phyloP scores from a whole-genome alignment of 2,113 vertebrate genomes.

The Gavia stellata region DNA sequence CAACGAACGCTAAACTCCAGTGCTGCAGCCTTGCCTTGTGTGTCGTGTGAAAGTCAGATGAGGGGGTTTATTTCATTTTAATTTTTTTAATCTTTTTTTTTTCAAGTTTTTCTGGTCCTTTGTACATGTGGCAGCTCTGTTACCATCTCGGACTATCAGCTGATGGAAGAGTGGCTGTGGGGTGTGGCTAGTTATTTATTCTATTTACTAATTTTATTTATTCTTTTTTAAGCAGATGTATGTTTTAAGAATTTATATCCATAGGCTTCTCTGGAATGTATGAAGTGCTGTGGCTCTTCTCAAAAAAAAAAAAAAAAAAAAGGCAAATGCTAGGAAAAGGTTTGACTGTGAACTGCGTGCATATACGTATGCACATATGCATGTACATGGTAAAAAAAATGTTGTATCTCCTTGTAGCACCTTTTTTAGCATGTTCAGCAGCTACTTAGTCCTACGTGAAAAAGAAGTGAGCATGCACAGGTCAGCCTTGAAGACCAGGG shows the following conservation, averaged over 20 bases:
- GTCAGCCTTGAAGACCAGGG: background rate
- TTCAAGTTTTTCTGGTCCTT: background rate
- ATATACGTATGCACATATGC: no score
- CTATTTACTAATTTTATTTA: background rate
- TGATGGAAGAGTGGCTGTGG: background rate
- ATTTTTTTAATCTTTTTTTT: background rate
- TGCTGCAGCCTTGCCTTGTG: background rate
- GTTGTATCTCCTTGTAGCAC: background rate
- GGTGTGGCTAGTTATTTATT: background rate
- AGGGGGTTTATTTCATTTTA: fast-evolving
- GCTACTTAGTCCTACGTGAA: background rate
- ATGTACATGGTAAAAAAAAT: background rate
- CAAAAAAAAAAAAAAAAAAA: background rate
- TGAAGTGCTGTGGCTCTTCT: background rate
- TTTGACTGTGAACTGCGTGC: fast-evolving
- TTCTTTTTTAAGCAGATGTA: background rate
- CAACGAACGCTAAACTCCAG: background rate
- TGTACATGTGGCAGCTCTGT: background rate
- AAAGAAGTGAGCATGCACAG: fast-evolving
- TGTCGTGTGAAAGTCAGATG: background rate
- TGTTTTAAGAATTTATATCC: background rate
- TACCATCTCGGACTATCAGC: background rate
- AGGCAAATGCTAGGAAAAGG: background rate
- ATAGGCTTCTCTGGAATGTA: background rate
- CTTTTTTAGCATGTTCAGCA: background rate